A percentile compares a stretch with the other conserved stretches of the same genome.
phyloP scores from a whole-genome alignment of 2,888 invertebrate species.

The Leptothorax acervorum region DNA sequence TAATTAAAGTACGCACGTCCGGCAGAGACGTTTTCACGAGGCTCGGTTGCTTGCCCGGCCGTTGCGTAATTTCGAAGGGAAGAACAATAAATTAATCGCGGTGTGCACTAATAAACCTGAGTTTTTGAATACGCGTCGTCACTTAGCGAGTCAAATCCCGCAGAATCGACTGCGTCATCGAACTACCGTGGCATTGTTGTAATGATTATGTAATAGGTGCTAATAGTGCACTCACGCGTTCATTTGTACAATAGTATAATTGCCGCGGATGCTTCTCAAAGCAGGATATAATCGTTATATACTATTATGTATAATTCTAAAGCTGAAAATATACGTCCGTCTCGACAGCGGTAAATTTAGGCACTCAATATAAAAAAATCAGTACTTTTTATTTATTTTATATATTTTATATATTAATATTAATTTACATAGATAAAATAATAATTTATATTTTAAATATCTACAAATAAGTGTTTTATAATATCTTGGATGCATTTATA shows the following conservation, averaged over 20 bases:
- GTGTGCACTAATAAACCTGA: conserved; percentile 40
- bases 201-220: conserved; percentile 44
- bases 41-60: conserved; percentile 60
- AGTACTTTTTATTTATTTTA: neutral
- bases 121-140: neutral
- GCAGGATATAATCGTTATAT: conserved; percentile 38
- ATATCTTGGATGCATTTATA: neutral
- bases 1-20: conserved; percentile 79
- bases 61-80: conserved; percentile 71
- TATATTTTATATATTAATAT: neutral
- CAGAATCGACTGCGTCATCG: conserved; percentile 28
- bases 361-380: neutral
- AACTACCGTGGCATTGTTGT: conserved; percentile 3
- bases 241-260: conserved; percentile 39
- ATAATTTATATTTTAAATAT: neutral
- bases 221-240: conserved; percentile 46
- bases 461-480: neutral
- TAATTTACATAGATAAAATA: neutral
- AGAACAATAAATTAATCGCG: conserved; percentile 60
- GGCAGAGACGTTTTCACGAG: conserved; percentile 77
- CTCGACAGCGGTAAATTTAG: neutral
- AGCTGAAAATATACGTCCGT: conserved; percentile 11
- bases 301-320: conserved; percentile 40
- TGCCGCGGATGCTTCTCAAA: conserved; percentile 19
- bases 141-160: conserved; percentile 6